These are phyloP conservation scores for Syngnathus scovelli DNA, from an alignment of 2,113 vertebrate species.

Conservation along the genomic window DNA sequence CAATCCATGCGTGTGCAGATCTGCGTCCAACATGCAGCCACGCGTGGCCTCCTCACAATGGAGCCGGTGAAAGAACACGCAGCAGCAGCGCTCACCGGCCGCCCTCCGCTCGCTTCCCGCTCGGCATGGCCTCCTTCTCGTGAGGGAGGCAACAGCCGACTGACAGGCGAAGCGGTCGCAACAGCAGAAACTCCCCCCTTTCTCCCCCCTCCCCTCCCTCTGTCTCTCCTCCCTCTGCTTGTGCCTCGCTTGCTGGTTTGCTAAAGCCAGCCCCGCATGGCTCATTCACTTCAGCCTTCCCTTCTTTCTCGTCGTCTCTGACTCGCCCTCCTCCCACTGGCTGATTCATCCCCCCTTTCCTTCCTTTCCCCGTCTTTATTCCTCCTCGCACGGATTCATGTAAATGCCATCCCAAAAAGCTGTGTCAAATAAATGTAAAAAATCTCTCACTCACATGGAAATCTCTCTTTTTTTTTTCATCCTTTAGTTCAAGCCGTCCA, in stretches of 20 bases:
- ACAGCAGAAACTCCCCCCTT: constrained; percentile 33
- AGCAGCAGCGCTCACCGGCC: constrained; percentile 13
- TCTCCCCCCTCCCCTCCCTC: not conserved
- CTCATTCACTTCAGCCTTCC: constrained; percentile 53
- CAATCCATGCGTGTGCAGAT: constrained; percentile 62
- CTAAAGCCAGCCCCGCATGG: constrained; percentile 27
- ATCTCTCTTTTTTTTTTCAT: constrained; percentile 10
- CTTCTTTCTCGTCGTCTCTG: constrained; percentile 36
- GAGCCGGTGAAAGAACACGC: constrained; percentile 24
- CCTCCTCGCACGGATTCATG: not conserved
- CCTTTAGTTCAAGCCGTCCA: too few species aligned
- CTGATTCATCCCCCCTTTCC: constrained; percentile 42
- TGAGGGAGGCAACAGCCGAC: constrained; percentile 63
- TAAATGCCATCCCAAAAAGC: not conserved
- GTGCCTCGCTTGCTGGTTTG: constrained; percentile 26
- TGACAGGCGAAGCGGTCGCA: constrained; percentile 69
- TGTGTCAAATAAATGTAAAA: not conserved
- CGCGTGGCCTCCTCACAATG: constrained; percentile 31
- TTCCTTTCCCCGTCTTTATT: not conserved
- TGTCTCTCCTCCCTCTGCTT: constrained; percentile 46
- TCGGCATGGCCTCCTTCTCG: constrained; percentile 58
- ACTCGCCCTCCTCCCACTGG: constrained; percentile 48
- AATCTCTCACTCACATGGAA: constrained; percentile 23
- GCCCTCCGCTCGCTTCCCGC: constrained; percentile 25
- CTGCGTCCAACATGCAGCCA: constrained; percentile 43